Evolutionary conservation across 2,888 invertebrate species (phyloP), one percentile per base, ranked within the genome.

Genomic region (Lepidochitona cinerea): DNA sequence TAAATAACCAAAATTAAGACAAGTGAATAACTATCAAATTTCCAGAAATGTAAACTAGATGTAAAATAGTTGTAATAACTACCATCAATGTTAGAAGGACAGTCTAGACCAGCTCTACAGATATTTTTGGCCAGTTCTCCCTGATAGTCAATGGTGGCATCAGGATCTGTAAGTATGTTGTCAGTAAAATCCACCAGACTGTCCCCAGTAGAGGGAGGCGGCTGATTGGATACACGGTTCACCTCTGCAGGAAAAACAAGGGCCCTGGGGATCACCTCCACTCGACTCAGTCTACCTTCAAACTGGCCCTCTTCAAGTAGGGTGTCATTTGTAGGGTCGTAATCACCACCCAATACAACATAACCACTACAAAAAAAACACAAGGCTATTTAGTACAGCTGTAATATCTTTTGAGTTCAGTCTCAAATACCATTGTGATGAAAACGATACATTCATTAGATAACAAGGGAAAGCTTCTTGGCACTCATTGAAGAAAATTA

Each of bases 251-350:
- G 54, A 26, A n/a, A 54, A 26, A 7, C 23, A 23, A 54, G 54
- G 12, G 54, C 54, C 12, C 54, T 12, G n/a, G 26, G 26, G 26
- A 54, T 54, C n/a, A 54, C 26, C 54, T 54, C n/a, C 12, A 54
- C 54, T 18, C 54, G 54, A 54, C 54, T 54, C n/a, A 54, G 54
- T 54, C 23, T 54, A 12, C 54, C 54, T 26, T 54, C 54, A 54
- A 54, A 54, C 54, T 54, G 54, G 7, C 54, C 54, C 12, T 9
- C 23, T 9, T 12, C 6, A 12, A 7, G n/a, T 23, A 54, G 54
- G 7, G 54, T 54, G 7, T 54, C 6, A n/a, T 12, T 54, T 7
- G 12, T 26, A 7, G 12, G 54, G 26, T 54, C 54, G 23, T 18
- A 54, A 7, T n/a, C 6, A n/a, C 54, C 54, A 54, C 54, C 54